Evolutionary conservation across 2,797 vertebrate genomes (phyloP).

Genomic region (Sarcoramphus papa): DNA sequence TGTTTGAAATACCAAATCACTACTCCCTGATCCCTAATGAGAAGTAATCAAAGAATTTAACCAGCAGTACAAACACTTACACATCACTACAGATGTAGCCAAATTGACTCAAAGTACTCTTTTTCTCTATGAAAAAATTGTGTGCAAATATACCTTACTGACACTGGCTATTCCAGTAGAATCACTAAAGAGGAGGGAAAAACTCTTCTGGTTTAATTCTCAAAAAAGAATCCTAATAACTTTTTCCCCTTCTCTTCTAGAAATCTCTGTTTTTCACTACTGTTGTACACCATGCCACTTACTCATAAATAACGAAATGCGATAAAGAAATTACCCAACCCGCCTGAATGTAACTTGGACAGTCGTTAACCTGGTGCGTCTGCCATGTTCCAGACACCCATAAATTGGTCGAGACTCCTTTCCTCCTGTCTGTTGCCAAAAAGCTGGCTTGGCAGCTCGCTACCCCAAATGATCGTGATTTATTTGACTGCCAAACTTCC

Average conservation of each 20-base stretch:
- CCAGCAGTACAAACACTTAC: slow-evolving; percentile 64
- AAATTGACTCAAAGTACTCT: slow-evolving; percentile 68
- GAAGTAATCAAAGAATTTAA: slow-evolving; percentile 76
- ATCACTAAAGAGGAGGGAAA: slow-evolving; percentile 4
- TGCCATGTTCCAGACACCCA: background rate
- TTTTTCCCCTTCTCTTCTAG: background rate
- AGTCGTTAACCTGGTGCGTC: background rate
- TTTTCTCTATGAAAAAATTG: slow-evolving; percentile 57
- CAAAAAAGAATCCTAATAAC: background rate
- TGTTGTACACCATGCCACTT: background rate
- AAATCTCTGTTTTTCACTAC: background rate
- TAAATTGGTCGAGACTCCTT: background rate
- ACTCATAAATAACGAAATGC: background rate
- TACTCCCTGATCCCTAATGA: slow-evolving; percentile 72
- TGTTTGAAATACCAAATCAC: slow-evolving; percentile 72
- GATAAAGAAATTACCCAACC: background rate
- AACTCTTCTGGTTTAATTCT: background rate
- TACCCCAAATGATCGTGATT: background rate
- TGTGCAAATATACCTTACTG: slow-evolving; percentile 49
- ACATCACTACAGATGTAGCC: slow-evolving; percentile 62
- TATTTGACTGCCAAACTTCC: background rate
- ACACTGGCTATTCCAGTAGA: background rate
- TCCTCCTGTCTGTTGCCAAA: background rate
- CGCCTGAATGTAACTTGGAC: background rate
- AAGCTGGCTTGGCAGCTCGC: background rate